phyloP scores from a whole-genome alignment of 2,888 invertebrate species.

The Coelinius sp. region DNA sequence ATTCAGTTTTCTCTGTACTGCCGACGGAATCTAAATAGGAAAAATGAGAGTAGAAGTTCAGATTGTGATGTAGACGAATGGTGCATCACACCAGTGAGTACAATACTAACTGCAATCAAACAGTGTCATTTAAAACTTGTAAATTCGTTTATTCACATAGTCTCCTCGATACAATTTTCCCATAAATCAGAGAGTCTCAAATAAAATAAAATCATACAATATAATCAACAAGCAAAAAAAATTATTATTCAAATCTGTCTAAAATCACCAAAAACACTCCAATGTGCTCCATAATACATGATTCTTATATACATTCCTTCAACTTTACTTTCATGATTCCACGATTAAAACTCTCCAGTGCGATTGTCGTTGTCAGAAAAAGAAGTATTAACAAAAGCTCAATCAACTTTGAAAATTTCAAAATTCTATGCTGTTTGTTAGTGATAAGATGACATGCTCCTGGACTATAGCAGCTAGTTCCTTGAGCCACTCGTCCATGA shows the following conservation, averaged over 20 bases:
- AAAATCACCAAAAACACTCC: not conserved
- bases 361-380: slow-evolving; percentile 14
- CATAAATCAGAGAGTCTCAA: not conserved
- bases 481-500: slow-evolving; percentile 96
- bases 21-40: too few relatives aligned
- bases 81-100: too few relatives aligned
- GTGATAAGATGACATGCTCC: slow-evolving; percentile 86
- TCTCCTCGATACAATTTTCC: not conserved
- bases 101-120: too few relatives aligned
- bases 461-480: slow-evolving; percentile 95
- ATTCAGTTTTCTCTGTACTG: too few relatives aligned
- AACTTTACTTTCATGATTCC: not conserved
- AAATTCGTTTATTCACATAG: slow-evolving; percentile 10
- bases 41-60: too few relatives aligned
- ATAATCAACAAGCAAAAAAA: slow-evolving; percentile 22
- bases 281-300: not conserved
- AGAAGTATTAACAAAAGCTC: not conserved
- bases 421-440: slow-evolving; percentile 63
- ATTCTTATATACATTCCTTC: not conserved
- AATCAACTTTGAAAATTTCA: slow-evolving; percentile 29
- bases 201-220: slow-evolving; percentile 17
- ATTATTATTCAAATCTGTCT: not conserved
- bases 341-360: not conserved
- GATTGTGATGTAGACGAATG: too few relatives aligned
- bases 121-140: slow-evolving; percentile 7